Conservation (phyloP, 1,140 invertebrate species). For the Adelges cooleyi region DNA sequence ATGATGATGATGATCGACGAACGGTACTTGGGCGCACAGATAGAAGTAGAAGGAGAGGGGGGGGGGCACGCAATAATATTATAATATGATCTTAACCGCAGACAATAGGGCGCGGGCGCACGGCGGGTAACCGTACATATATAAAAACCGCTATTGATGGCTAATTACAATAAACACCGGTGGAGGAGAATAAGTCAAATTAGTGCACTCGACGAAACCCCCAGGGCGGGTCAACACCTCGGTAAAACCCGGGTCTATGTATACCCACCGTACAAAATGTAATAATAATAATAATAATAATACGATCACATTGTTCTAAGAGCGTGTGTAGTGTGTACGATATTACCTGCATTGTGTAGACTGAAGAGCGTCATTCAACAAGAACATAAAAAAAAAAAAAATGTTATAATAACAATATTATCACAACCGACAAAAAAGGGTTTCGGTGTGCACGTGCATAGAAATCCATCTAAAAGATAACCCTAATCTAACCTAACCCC, state of each 20-base stretch:
- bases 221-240: conserved; percentile 17
- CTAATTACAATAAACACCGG: conserved; percentile 11
- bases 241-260: too few species aligned
- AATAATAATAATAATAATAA: too few species aligned
- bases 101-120: conserved; percentile 12
- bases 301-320: too few species aligned
- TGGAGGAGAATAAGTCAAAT: conserved; percentile 12
- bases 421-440: background rate
- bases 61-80: too few species aligned
- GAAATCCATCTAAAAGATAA: too few species aligned
- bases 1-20: background rate
- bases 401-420: background rate
- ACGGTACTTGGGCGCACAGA: too few species aligned
- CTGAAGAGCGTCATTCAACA: background rate
- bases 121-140: background rate
- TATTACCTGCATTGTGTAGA: background rate
- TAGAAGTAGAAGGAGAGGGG: too few species aligned
- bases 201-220: conserved; percentile 17
- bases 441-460: too few species aligned
- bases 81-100: background rate
- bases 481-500: too few species aligned
- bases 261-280: too few species aligned
- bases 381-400: too few species aligned
- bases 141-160: background rate
- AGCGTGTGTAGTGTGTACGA: too few species aligned